phyloP scores from a whole-genome alignment of 2,113 vertebrate genomes.

The Menidia beryllina region DNA sequence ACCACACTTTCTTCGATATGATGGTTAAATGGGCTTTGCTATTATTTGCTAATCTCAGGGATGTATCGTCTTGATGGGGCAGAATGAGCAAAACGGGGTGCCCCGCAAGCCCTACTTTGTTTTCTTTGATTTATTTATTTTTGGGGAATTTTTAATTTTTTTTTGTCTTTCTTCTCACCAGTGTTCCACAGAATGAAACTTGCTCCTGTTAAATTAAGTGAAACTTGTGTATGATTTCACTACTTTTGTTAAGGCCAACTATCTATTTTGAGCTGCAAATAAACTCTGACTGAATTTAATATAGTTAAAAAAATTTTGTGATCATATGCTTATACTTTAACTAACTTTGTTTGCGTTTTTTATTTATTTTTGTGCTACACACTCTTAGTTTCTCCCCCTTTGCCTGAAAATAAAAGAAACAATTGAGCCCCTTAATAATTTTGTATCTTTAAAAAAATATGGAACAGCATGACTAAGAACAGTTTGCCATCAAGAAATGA shows the following conservation, averaged over 20 bases:
- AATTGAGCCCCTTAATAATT: background rate
- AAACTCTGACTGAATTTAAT: too few relatives aligned
- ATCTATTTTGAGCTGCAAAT: too few relatives aligned
- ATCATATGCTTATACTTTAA: background rate
- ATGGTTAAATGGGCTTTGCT: slow-evolving; percentile 34
- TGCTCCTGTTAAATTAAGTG: slow-evolving; percentile 4
- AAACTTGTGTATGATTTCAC: slow-evolving; percentile 2
- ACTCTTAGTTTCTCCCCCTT: background rate
- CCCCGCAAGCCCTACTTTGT: slow-evolving; percentile 43
- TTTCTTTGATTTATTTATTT: too few relatives aligned
- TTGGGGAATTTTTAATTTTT: slow-evolving; percentile 33
- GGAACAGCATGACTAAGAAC: too few relatives aligned
- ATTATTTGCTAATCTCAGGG: slow-evolving; percentile 57
- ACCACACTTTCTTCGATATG: slow-evolving; percentile 54
- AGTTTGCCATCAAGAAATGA: background rate
- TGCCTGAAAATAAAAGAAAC: background rate
- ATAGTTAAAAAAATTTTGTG: too few relatives aligned
- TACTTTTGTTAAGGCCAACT: too few relatives aligned
- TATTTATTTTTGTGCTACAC: background rate
- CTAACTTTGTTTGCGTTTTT: background rate
- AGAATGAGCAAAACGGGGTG: slow-evolving; percentile 51
- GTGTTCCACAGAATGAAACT: slow-evolving; percentile 53
- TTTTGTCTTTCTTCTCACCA: slow-evolving; percentile 11
- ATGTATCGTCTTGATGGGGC: slow-evolving; percentile 59
- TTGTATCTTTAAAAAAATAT: background rate